Conservation (phyloP, 2,888 invertebrate species). For the Aplocera efformata region DNA sequence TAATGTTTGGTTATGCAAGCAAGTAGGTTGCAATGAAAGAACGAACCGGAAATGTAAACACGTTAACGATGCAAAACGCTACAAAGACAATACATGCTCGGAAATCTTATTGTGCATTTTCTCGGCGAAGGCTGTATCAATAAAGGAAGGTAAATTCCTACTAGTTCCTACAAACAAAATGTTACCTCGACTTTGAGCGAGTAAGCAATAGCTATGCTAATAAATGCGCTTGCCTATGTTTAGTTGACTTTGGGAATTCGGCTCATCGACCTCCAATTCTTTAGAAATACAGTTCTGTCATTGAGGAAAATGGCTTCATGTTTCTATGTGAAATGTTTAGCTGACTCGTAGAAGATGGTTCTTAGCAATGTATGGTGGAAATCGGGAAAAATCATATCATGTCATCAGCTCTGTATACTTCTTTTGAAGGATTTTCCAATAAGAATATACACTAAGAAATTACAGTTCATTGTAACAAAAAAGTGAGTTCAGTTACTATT, state of each 20-base stretch:
- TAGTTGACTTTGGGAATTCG: constrained; percentile 6
- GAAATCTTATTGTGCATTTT: constrained; percentile 25
- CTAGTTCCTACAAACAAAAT: constrained; percentile 26
- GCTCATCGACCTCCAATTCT: neutral
- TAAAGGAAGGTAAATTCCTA: constrained; percentile 27
- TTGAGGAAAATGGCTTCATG: too few relatives aligned
- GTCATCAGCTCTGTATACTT: too few relatives aligned
- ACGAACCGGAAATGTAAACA: constrained; percentile 4
- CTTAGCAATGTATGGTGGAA: too few relatives aligned
- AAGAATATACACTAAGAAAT: too few relatives aligned
- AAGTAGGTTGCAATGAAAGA: constrained; percentile 12
- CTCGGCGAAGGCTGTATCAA: constrained; percentile 27
- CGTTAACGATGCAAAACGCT: constrained; percentile 3
- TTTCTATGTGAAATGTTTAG: too few relatives aligned
- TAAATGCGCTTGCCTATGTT: constrained; percentile 8
- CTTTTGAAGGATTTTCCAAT: too few relatives aligned
- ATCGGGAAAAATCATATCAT: too few relatives aligned
- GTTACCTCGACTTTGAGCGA: constrained; percentile 10
- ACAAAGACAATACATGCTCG: constrained; percentile 12
- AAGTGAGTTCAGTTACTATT: too few relatives aligned
- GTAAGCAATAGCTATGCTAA: constrained; percentile 14
- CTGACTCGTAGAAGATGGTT: too few relatives aligned
- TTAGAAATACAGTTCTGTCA: too few relatives aligned
- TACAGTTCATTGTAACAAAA: too few relatives aligned
- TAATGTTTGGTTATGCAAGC: constrained; percentile 12